Evolutionary conservation across 2,797 vertebrate genomes (phyloP).

Genomic region (Echiichthys vipera): DNA sequence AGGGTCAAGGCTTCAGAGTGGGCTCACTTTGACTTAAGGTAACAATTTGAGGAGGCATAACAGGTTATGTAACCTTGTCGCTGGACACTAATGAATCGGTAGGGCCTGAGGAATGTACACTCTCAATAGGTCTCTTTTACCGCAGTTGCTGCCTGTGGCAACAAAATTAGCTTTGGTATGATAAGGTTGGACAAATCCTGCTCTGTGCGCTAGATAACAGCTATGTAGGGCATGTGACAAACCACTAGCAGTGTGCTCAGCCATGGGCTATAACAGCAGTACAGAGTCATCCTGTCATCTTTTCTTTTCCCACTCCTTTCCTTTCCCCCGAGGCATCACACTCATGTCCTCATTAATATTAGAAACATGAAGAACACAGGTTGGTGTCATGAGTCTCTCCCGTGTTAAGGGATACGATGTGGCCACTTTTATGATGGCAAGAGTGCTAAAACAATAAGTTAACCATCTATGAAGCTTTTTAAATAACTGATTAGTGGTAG

Average conservation of each 20-base stretch:
- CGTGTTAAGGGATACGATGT: background rate
- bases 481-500: background rate
- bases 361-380: constrained; percentile 5
- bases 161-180: constrained; percentile 70
- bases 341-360: constrained; percentile 19
- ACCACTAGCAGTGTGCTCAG: constrained; percentile 29
- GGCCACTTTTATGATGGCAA: background rate
- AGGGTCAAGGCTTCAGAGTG: constrained; percentile 62
- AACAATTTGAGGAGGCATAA: constrained; percentile 74
- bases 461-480: background rate
- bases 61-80: constrained; percentile 72
- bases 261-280: constrained; percentile 33
- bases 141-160: constrained; percentile 71
- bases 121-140: constrained; percentile 73
- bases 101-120: constrained; percentile 66
- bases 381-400: background rate
- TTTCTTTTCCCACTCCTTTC: constrained; percentile 10
- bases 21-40: constrained; percentile 63
- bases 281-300: constrained; percentile 36
- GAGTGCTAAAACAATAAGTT: background rate
- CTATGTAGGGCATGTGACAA: constrained; percentile 61
- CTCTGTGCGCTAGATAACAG: constrained; percentile 58
- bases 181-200: constrained; percentile 58
- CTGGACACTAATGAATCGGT: constrained; percentile 61
- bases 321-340: constrained; percentile 17